Conservation (phyloP, 2,113 vertebrate species). For the Anseranas semipalmata region DNA sequence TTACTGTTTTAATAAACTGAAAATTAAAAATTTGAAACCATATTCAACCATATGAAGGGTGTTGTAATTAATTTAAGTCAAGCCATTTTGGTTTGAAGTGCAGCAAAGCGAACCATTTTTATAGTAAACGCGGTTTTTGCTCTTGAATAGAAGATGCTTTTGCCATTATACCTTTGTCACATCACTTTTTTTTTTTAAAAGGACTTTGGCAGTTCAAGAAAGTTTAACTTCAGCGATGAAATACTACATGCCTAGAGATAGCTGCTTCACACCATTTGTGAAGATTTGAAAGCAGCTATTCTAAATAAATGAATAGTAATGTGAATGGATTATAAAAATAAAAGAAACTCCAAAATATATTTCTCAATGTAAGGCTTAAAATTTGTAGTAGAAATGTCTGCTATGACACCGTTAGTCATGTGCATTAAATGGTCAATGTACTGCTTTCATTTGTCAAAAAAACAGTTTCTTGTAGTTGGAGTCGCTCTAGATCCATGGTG, state of each 20-base stretch:
- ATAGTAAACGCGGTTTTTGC: background rate
- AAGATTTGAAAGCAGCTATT: background rate
- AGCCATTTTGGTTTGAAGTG: background rate
- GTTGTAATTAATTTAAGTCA: background rate
- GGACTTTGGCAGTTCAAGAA: background rate
- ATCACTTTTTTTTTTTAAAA: background rate
- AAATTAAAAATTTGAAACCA: background rate
- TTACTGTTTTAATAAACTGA: background rate
- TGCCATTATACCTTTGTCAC: background rate
- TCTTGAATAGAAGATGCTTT: background rate
- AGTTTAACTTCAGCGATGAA: background rate
- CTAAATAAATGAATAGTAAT: background rate
- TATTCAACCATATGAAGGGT: background rate
- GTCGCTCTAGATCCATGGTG: background rate
- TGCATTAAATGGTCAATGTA: background rate
- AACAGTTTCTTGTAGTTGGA: background rate
- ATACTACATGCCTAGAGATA: background rate
- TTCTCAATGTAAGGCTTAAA: background rate
- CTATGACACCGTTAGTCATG: background rate
- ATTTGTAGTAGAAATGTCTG: background rate
- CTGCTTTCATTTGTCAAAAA: background rate
- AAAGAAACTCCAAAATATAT: background rate
- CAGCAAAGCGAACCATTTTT: background rate
- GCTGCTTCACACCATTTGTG: background rate
- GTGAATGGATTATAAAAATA: background rate